Base-by-base conservation (phyloP, 2,797 vertebrate genomes). In the Amazona finschi region DNA sequence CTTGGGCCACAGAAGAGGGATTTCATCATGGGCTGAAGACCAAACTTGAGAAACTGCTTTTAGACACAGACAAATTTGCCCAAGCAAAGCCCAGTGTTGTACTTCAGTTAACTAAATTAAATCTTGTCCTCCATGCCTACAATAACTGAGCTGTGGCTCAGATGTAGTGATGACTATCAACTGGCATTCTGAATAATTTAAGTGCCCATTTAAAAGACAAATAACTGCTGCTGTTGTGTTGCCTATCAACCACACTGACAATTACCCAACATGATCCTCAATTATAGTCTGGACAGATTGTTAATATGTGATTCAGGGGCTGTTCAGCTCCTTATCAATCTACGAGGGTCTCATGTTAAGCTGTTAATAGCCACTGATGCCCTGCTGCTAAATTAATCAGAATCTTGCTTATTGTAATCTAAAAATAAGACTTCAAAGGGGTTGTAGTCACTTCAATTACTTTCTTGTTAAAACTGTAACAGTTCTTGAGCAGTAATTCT, bases 321-420 rank as follows among this genome's bases (percentile, higher is more conserved):
- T 81, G 36, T 93, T 96, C 78, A 96, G 93, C 28, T 95, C 84
- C 85, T 86, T 93, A 89, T 83, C 84, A 87, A 46, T 79, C 55
- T 85, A 83, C 22, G 24, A 92, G 58, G 53, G 61, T 83, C 82
- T 94, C 47, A 64, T 57, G 90, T 87, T 90, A 96, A 91, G 71
- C 39, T 86, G 83, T 90, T 95, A 96, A 94, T 88, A 96, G 80
- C 85, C 88, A 87, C 74, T 53, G 61, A 88, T 89, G 87, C 47
- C 86, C 88, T 85, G 89, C 93, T 94, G 91, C 82, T 96, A 94
- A 96, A 94, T 96, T 96, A 96, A 95, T 94, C 89, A 95, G 82
- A 90, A 89, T 89, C 95, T 92, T 92, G 81, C 93, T 96, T 96
- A 90, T 93, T 79, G 92, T 96, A 93, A 94, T 85, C 85, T 91